Percentiles rank a stretch among this genome's conserved stretches.
Evolutionary conservation across 30 jellyfish, hydroid and myxozoan genomes (phyloP).

Genomic region (Cassiopea andromeda): DNA sequence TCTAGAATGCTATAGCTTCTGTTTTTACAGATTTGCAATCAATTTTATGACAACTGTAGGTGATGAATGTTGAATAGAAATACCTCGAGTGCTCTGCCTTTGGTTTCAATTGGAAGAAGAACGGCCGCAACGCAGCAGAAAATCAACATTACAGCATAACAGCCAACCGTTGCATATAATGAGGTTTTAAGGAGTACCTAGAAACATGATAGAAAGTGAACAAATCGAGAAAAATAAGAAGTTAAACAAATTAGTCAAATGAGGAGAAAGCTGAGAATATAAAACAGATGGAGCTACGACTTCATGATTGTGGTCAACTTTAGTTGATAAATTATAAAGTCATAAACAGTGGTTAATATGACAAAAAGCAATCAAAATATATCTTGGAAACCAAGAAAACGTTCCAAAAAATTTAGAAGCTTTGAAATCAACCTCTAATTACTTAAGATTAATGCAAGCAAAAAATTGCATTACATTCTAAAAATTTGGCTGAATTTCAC

Average conservation of each 20-base stretch:
- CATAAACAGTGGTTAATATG: background rate
- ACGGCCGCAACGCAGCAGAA: constrained; percentile 51
- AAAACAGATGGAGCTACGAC: background rate
- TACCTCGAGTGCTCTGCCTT: constrained; percentile 91
- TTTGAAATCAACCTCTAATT: background rate
- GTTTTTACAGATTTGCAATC: background rate
- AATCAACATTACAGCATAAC: constrained; percentile 48
- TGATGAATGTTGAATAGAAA: background rate
- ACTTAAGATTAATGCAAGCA: background rate
- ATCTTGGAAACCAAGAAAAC: background rate
- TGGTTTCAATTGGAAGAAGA: constrained; percentile 84
- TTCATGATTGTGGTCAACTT: background rate
- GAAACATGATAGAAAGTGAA: background rate
- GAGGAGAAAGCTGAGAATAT: background rate
- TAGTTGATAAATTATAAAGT: too few species aligned
- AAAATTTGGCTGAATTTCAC: background rate
- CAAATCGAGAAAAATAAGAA: background rate
- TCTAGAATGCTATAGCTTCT: background rate
- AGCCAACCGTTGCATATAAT: constrained; percentile 59
- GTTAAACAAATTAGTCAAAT: background rate
- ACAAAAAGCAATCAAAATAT: background rate
- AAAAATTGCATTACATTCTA: background rate
- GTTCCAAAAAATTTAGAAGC: background rate
- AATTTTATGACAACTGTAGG: background rate
- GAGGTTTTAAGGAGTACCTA: constrained; percentile 84